These are phyloP conservation scores for Chaetodon auriga DNA, from an alignment of 2,113 vertebrate species.

Conservation along the genomic window DNA sequence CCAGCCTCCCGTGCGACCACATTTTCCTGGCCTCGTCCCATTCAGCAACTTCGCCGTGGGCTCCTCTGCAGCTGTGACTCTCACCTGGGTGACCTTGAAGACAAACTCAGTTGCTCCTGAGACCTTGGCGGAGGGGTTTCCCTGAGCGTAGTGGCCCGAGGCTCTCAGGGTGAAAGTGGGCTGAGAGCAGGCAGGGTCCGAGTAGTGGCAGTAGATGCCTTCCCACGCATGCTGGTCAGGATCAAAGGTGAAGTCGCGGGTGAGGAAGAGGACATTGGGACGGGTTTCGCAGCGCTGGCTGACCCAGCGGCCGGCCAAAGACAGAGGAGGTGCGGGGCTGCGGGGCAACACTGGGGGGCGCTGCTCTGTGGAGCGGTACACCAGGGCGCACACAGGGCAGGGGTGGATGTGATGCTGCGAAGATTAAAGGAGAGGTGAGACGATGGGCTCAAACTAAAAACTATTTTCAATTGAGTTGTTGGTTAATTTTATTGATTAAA, in stretches of 20 bases:
- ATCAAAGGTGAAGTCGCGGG: conserved; percentile 88
- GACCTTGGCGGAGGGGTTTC: conserved; percentile 83
- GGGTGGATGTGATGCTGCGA: conserved; percentile 90
- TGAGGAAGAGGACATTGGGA: conserved; percentile 91
- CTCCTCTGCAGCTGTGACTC: conserved; percentile 85
- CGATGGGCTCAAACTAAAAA: too few species aligned
- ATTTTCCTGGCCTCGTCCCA: conserved; percentile 83
- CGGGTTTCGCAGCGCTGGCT: conserved; percentile 89
- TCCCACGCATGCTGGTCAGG: conserved; percentile 86
- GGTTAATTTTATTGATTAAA: background rate
- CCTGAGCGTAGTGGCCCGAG: conserved; percentile 85
- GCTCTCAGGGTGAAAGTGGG: conserved; percentile 90
- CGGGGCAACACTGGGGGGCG: conserved; percentile 85
- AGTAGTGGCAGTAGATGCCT: conserved; percentile 90
- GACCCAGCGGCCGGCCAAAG: conserved; percentile 87
- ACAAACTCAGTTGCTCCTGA: conserved; percentile 86
- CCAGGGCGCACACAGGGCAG: conserved; percentile 87
- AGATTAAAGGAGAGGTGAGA: background rate
- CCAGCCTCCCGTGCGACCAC: conserved; percentile 85
- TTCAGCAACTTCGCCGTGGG: conserved; percentile 85
- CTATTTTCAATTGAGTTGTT: background rate
- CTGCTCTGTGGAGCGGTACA: conserved; percentile 87
- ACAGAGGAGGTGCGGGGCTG: conserved; percentile 62
- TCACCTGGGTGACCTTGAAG: conserved; percentile 88
- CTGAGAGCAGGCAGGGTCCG: conserved; percentile 87